phyloP scores from a whole-genome alignment of 2,113 vertebrate genomes.

The Cephalophus harveyi region DNA sequence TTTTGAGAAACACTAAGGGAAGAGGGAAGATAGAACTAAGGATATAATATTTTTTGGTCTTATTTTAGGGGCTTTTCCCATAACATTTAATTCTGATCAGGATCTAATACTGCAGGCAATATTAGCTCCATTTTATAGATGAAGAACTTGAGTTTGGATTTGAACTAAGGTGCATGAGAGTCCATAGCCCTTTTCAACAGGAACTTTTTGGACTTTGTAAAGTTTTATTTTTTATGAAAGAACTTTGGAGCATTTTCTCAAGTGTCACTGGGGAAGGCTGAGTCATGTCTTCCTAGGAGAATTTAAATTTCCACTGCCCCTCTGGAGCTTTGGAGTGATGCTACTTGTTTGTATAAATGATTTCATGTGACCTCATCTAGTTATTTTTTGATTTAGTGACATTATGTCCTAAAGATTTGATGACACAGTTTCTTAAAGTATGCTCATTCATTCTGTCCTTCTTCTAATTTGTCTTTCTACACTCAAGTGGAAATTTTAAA shows the following conservation, averaged over 20 bases:
- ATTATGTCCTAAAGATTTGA: neutral
- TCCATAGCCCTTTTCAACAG: neutral
- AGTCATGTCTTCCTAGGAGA: neutral
- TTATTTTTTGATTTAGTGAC: neutral
- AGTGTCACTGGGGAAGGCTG: neutral
- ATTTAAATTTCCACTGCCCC: neutral
- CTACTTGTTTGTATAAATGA: neutral
- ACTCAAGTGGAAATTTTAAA: neutral
- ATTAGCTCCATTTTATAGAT: neutral
- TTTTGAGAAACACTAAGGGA: neutral
- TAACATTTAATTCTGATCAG: neutral
- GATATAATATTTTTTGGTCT: neutral
- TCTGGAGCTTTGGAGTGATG: neutral
- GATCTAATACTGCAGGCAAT: neutral
- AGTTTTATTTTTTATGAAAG: neutral
- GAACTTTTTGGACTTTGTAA: neutral
- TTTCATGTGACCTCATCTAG: neutral
- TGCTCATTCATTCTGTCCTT: neutral
- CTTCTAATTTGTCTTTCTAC: neutral
- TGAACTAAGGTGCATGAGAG: neutral
- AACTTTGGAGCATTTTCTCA: neutral
- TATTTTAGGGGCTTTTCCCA: neutral
- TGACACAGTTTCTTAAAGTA: conserved; percentile 1
- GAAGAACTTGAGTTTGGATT: conserved; percentile 8
- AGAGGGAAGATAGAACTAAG: neutral